Percentiles rank a stretch among this genome's conserved stretches.
Evolutionary conservation across 2,888 invertebrate species (phyloP).

Genomic region (Drosophila robusta): DNA sequence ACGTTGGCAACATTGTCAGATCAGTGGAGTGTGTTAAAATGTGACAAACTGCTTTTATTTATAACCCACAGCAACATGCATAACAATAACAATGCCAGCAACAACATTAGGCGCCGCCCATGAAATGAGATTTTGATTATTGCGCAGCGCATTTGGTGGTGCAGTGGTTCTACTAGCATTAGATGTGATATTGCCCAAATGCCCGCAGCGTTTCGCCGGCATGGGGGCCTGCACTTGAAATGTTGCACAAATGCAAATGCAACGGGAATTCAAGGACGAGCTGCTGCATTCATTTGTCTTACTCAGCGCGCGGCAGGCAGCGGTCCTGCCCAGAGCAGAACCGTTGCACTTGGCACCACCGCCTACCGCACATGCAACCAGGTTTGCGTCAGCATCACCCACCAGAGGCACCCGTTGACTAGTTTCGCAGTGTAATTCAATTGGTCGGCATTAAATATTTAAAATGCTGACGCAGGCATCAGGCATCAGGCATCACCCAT

Average conservation of each 20-base stretch:
- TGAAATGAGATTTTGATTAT: conserved; percentile 79
- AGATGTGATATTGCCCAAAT: conserved; percentile 52
- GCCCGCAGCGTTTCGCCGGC: conserved; percentile 38
- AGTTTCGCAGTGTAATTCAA: conserved; percentile 68
- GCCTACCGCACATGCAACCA: conserved; percentile 32
- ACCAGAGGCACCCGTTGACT: conserved; percentile 17
- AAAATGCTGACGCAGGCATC: conserved; percentile 58
- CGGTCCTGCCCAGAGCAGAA: conserved; percentile 60
- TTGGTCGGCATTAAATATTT: conserved; percentile 81
- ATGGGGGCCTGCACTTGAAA: conserved; percentile 62
- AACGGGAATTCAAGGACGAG: conserved; percentile 47
- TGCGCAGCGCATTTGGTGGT: conserved; percentile 50
- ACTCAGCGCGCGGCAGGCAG: conserved; percentile 43
- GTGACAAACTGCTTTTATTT: conserved; percentile 73
- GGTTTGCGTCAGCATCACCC: conserved; percentile 28
- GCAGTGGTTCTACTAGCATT: conserved; percentile 13
- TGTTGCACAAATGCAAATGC: conserved; percentile 67
- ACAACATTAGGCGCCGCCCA: conserved; percentile 11
- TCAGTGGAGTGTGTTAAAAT: conserved; percentile 74
- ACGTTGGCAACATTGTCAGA: conserved; percentile 43
- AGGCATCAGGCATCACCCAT: no score
- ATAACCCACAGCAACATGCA: conserved; percentile 30
- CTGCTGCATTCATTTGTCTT: conserved; percentile 74
- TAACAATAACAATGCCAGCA: conserved; percentile 30
- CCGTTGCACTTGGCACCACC: conserved; percentile 55